Conservation (phyloP, 2,113 vertebrate species). For the Axis porcinus region DNA sequence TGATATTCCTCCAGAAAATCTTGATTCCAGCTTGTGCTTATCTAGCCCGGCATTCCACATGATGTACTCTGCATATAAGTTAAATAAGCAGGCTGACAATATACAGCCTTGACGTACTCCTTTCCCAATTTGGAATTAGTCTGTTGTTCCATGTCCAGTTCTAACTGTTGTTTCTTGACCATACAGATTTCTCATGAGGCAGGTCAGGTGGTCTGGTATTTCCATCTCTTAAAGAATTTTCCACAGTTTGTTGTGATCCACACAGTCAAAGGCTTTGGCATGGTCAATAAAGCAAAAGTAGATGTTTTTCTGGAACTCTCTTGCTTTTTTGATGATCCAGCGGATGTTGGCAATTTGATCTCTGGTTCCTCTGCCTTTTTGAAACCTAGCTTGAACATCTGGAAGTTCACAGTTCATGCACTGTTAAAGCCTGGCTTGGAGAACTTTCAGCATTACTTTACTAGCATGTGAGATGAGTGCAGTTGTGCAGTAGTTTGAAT, state of each 20-base stretch:
- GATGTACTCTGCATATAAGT: background rate
- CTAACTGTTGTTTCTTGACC: background rate
- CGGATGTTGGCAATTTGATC: background rate
- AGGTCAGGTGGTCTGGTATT: background rate
- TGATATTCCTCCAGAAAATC: background rate
- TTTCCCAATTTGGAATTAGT: background rate
- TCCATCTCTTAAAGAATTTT: background rate
- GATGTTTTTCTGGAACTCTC: background rate
- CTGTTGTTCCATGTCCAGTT: background rate
- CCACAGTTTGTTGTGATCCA: background rate
- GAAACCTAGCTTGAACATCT: background rate
- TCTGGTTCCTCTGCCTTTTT: background rate
- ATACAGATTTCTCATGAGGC: background rate
- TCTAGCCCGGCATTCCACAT: accelerated
- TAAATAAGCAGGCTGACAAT: background rate
- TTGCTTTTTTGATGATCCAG: background rate
- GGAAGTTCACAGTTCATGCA: background rate
- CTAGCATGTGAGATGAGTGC: background rate
- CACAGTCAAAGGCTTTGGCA: background rate
- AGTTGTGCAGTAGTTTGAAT: background rate
- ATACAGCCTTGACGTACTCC: background rate
- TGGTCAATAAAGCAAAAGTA: background rate
- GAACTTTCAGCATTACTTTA: background rate
- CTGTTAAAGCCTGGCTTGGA: background rate
- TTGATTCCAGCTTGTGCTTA: background rate